phyloP scores from a whole-genome alignment of 2,797 vertebrate species.

The Typhlichthys eigenmanni region DNA sequence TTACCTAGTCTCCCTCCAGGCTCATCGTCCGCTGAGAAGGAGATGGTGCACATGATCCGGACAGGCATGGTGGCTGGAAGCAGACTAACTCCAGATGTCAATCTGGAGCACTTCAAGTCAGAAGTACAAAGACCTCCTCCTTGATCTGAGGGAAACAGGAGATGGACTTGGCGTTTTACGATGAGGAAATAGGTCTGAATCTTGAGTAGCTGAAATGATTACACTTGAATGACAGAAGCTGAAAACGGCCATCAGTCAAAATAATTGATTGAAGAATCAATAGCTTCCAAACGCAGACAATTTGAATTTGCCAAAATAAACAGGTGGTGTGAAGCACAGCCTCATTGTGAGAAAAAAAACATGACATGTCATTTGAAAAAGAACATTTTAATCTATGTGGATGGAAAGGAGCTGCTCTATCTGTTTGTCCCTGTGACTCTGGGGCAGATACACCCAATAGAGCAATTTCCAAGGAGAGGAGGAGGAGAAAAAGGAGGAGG shows the following conservation, averaged over 20 bases:
- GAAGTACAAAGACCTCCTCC: background rate
- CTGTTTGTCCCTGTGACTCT: conserved; percentile 53
- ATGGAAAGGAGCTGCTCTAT: conserved; percentile 26
- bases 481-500: conserved; percentile 32
- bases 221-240: background rate
- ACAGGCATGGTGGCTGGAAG: conserved; percentile 80
- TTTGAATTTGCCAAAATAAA: background rate
- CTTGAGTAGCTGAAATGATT: background rate
- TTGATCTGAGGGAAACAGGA: background rate
- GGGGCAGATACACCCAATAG: conserved; percentile 50
- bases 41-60: conserved; percentile 94
- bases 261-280: background rate
- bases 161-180: background rate
- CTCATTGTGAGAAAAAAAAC: conserved; percentile 13
- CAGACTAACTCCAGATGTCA: conserved; percentile 12
- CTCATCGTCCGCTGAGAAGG: conserved; percentile 87
- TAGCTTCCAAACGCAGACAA: background rate
- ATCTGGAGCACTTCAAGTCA: background rate
- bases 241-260: conserved; percentile 3
- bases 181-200: conserved; percentile 3
- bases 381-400: background rate
- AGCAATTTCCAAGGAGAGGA: conserved; percentile 41
- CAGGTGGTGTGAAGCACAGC: background rate
- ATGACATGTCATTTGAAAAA: background rate
- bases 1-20: conserved; percentile 48